A percentile compares a stretch with the other conserved stretches of the same genome.
phyloP scores from a whole-genome alignment of 2,888 invertebrate species.

The Cyclophora albipunctata region DNA sequence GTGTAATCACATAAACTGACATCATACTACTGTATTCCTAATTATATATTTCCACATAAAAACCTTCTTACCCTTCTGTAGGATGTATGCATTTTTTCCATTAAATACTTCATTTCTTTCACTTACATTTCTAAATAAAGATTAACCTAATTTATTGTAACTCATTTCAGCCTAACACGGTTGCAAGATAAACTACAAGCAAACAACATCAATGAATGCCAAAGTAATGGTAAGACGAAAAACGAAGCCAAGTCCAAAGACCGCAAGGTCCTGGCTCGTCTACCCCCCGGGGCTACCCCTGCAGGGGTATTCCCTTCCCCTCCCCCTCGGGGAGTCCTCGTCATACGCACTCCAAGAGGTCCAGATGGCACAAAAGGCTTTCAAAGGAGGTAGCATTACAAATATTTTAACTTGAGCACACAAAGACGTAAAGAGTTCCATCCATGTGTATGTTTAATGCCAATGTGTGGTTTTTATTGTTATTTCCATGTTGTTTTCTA shows the following conservation, averaged over 20 bases:
- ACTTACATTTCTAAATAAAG: not conserved
- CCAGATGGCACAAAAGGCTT: constrained; percentile 83
- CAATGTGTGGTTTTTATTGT: constrained; percentile 21
- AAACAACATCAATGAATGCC: constrained; percentile 56
- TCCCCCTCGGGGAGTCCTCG: constrained; percentile 63
- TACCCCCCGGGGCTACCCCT: constrained; percentile 51
- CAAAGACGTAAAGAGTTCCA: constrained; percentile 38
- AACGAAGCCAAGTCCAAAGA: constrained; percentile 58
- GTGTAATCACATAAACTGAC: too few species aligned
- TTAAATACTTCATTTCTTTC: not conserved
- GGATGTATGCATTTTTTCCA: too few species aligned
- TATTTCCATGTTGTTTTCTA: constrained; percentile 21
- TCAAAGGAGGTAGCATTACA: constrained; percentile 58
- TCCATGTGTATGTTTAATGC: constrained; percentile 28
- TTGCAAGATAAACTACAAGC: constrained; percentile 66
- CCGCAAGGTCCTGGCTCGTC: constrained; percentile 53
- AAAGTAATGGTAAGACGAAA: constrained; percentile 45
- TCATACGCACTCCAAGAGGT: constrained; percentile 84
- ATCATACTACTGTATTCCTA: too few species aligned
- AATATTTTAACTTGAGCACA: constrained; percentile 15
- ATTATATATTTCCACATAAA: not conserved
- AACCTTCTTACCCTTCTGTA: not conserved
- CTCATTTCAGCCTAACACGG: constrained; percentile 51
- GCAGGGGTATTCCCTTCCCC: constrained; percentile 60
- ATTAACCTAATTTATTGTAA: not conserved